Evolutionary conservation across 2,888 invertebrate genomes (phyloP).

Genomic region (Gastrophysa polygoni): DNA sequence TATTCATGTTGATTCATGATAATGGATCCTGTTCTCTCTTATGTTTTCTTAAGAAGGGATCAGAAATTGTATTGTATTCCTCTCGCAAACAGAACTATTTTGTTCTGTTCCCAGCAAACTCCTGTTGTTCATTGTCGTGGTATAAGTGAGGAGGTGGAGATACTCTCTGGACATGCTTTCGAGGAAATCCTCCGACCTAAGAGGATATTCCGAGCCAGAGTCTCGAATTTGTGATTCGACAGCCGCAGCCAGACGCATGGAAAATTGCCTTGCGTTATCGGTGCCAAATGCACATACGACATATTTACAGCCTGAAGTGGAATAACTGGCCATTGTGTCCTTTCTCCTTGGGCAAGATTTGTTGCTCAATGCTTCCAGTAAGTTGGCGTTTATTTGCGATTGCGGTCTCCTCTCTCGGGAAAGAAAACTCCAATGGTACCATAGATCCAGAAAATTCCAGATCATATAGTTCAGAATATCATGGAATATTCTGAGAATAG

Average conservation of each 20-base stretch:
- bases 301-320: constrained; percentile 31
- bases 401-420: not conserved
- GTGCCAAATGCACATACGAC: constrained; percentile 39
- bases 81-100: no score
- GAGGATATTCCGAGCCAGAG: constrained; percentile 32
- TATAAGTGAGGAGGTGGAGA: no score
- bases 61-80: no score
- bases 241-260: constrained; percentile 38
- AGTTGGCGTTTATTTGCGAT: constrained; percentile 12
- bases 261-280: constrained; percentile 40
- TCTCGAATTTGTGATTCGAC: constrained; percentile 42
- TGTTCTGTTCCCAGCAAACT: no score
- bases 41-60: no score
- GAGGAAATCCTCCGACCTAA: not conserved
- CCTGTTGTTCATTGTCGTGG: no score
- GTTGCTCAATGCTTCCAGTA: constrained; percentile 16
- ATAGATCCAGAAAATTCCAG: no score
- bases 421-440: no score
- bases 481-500: no score
- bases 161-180: not conserved
- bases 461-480: no score
- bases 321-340: constrained; percentile 25
- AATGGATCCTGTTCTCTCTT: no score
- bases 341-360: constrained; percentile 13
- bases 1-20: no score